Base-by-base conservation (phyloP, 1,140 invertebrate species). In the Proctacanthus coquilletti region DNA sequence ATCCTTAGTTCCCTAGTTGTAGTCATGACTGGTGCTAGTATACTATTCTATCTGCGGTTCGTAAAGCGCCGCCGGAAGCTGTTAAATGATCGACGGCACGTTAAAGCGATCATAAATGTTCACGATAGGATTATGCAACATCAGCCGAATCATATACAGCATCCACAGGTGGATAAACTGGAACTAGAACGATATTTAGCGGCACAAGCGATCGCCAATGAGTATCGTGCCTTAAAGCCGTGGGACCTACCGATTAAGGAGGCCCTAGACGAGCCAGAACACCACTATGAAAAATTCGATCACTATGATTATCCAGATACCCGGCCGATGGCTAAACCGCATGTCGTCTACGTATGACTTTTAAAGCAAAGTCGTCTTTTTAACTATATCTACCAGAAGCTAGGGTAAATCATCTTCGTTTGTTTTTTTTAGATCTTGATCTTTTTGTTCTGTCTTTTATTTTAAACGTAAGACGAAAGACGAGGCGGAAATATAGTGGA, bases 271-370 rank as follows among this genome's bases (percentile, higher is more conserved):
- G 57, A 60, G 35, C 56, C 56, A 13, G 57, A 60, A 34, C 57
- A 60, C 38, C 44, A 57, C 5, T 60, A 60, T 40, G 57, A 60
- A 39, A 54, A 56, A 19, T 60, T 60, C 43, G 57, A 60, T 42
- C 55, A 58, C 44, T 58, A 58, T 35, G 57, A 60, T 29, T 60
- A 57, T 41, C 55, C 56, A 10, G 53, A 59, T 21, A 51, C 56
- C 29, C 53, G 56, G 13, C 49, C 55, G 34, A 50, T 59, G 51
- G 45, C 47, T 27, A 58, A 58, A 34, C 57, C 57, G 5, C 57
- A 60, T 40, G 52, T 60, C 30, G 57, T 60, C 38, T 60, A 60
- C 45, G 57, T 60, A 60, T 60, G 57, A 60, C 55, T 56, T 34
- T 34, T 36, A 40, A 18, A 32, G 27, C 18, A 33, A 17, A 21